Evolutionary conservation across 2,888 invertebrate genomes (phyloP).

Genomic region (Lissonota sp.): DNA sequence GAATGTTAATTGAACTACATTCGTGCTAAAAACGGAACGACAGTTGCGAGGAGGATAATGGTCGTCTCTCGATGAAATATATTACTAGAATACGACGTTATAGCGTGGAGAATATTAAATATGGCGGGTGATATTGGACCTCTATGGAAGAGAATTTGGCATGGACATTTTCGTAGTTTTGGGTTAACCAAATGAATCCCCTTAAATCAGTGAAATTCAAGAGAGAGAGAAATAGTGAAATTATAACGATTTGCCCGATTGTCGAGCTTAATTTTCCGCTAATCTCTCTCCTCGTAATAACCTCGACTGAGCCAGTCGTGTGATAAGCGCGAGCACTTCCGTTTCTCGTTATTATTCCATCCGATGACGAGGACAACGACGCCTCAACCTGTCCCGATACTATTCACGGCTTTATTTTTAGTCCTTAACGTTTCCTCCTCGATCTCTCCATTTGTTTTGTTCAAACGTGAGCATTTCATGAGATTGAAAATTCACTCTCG

Average conservation of each 20-base stretch:
- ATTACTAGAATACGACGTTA: conserved; percentile 24
- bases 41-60: background rate
- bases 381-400: background rate
- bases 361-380: conserved; percentile 13
- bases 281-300: conserved; percentile 12
- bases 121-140: background rate
- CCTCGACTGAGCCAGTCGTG: conserved; percentile 4
- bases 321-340: conserved; percentile 45
- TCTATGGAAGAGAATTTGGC: background rate
- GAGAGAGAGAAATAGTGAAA: conserved; percentile 31
- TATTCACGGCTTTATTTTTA: conserved; percentile 17
- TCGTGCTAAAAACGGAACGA: conserved; percentile 10
- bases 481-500: conserved; percentile 31
- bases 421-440: background rate
- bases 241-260: conserved; percentile 46
- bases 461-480: conserved; percentile 3
- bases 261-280: conserved; percentile 29
- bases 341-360: conserved; percentile 24
- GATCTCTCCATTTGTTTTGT: conserved; percentile 7
- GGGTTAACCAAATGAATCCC: conserved; percentile 56
- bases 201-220: conserved; percentile 43
- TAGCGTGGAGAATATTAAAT: conserved; percentile 22
- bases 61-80: conserved; percentile 18
- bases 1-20: background rate
- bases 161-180: conserved; percentile 17